Percentiles rank a stretch among this genome's conserved stretches.
phyloP scores from a whole-genome alignment of 1,140 invertebrate genomes.

The Lineus longissimus region DNA sequence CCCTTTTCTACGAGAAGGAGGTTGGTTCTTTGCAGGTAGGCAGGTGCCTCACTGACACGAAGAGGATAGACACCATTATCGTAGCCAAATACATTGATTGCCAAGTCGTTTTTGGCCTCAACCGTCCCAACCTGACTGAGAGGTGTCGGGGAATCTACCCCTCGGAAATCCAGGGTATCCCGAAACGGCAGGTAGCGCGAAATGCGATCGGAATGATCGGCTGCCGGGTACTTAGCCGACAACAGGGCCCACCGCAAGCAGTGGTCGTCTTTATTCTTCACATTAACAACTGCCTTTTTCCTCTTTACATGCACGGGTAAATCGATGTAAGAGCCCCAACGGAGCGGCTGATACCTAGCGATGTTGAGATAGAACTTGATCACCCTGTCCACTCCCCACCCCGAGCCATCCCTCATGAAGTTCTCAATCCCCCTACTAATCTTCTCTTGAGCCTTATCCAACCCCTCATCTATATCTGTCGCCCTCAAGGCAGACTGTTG shows the following conservation, averaged over 20 bases:
- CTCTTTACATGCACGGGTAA: constrained; percentile 1
- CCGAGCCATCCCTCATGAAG: constrained; percentile 14
- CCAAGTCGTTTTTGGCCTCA: constrained; percentile 9
- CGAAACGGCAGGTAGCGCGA: neutral
- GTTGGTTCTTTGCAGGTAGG: constrained; percentile 1
- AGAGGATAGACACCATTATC: neutral
- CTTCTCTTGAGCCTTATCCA: constrained; percentile 8
- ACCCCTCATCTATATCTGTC: constrained; percentile 1
- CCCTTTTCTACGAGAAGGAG: constrained; percentile 6
- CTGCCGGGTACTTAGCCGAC: neutral
- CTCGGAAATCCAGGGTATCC: constrained; percentile 10
- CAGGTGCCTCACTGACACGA: neutral
- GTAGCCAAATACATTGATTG: constrained; percentile 10
- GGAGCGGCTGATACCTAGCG: constrained; percentile 13
- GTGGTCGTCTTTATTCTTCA: constrained; percentile 15
- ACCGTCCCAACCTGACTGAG: constrained; percentile 14
- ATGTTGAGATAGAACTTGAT: constrained; percentile 9
- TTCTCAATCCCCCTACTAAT: constrained; percentile 10
- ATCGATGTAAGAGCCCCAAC: constrained; percentile 10
- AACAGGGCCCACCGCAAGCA: constrained; percentile 11
- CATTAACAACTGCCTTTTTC: constrained; percentile 18
- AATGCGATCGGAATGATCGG: neutral
- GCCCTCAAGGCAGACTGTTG: constrained; percentile 9
- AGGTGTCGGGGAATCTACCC: constrained; percentile 15
- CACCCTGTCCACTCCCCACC: constrained; percentile 13